Evolutionary conservation across 2,888 invertebrate species (phyloP).

Genomic region (Drosophila acutilabella): DNA sequence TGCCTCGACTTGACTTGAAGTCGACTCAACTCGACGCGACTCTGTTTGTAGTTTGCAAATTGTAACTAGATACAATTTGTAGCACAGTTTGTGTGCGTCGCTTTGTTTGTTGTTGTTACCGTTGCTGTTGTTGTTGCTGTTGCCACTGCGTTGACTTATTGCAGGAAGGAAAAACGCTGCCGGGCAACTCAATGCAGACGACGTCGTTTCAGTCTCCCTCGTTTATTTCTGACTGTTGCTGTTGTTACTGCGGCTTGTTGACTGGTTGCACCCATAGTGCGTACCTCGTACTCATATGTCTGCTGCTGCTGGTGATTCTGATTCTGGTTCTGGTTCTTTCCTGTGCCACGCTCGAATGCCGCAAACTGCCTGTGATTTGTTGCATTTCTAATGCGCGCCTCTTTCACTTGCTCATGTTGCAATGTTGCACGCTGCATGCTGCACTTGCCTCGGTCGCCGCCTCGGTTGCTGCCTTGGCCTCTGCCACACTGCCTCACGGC

Average conservation of each 20-base stretch:
- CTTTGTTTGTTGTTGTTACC: constrained; percentile 65
- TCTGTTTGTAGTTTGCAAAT: constrained; percentile 80
- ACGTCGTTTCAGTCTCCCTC: constrained; percentile 57
- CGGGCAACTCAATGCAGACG: constrained; percentile 76
- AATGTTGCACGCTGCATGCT: constrained; percentile 41
- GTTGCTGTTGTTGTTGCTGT: constrained; percentile 14
- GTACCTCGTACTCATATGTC: constrained; percentile 68
- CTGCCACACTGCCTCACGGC: constrained; percentile 15
- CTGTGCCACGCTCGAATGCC: constrained; percentile 53
- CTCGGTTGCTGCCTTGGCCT: constrained; percentile 12
- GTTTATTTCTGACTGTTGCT: constrained; percentile 56
- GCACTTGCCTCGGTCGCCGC: constrained; percentile 53
- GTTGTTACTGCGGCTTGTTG: constrained; percentile 42
- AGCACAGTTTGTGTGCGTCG: constrained; percentile 72
- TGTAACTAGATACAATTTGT: constrained; percentile 81
- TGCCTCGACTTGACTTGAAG: constrained; percentile 36
- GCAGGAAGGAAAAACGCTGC: constrained; percentile 79
- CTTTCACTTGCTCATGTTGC: constrained; percentile 70
- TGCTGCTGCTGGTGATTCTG: constrained; percentile 20
- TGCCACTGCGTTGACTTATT: constrained; percentile 71
- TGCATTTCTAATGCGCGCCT: constrained; percentile 77
- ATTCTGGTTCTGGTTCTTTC: constrained; percentile 65
- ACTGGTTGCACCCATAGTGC: constrained; percentile 76
- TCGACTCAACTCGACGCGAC: constrained; percentile 37
- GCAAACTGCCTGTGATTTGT: constrained; percentile 68